Evolutionary conservation across 2,888 invertebrate genomes (phyloP).

Genomic region (Colostygia pectinataria): DNA sequence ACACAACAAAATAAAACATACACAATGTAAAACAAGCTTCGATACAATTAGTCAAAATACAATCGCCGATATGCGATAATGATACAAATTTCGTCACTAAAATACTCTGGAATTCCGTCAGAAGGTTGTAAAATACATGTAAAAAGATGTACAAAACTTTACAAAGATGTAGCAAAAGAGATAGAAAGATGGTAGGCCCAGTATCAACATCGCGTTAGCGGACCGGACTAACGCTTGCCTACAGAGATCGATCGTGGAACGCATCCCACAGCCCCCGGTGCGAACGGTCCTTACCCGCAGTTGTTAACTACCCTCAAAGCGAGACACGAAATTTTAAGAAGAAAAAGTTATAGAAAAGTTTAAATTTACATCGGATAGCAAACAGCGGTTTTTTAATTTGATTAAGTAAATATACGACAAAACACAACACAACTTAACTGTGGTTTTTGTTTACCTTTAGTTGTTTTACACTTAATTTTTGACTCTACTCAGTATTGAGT

Average conservation of each 20-base stretch:
- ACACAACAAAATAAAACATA: conserved; percentile 14
- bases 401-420: too few relatives aligned
- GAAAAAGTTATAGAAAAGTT: neutral
- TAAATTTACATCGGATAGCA: too few relatives aligned
- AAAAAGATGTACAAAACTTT: neutral
- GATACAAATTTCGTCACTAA: conserved; percentile 11
- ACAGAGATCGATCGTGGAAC: conserved; percentile 78
- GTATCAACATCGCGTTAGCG: conserved; percentile 21
- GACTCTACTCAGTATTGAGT: too few relatives aligned
- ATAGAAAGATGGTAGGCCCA: conserved; percentile 12
- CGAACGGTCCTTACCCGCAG: conserved; percentile 49
- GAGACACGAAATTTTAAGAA: conserved; percentile 1
- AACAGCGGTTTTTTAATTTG: too few relatives aligned
- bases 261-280: conserved; percentile 65
- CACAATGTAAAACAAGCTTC: conserved; percentile 10
- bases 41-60: conserved; percentile 8
- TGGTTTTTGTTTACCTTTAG: too few relatives aligned
- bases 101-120: conserved; percentile 13
- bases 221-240: conserved; percentile 38
- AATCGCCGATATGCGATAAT: conserved; percentile 3
- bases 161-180: conserved; percentile 2
- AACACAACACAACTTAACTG: too few relatives aligned
- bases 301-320: conserved; percentile 10
- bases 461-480: too few relatives aligned
- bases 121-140: conserved; percentile 10